A percentile compares a stretch with the other conserved stretches of the same genome.
Conservation (phyloP, 2,797 vertebrate species). For the Danio choprae region DNA sequence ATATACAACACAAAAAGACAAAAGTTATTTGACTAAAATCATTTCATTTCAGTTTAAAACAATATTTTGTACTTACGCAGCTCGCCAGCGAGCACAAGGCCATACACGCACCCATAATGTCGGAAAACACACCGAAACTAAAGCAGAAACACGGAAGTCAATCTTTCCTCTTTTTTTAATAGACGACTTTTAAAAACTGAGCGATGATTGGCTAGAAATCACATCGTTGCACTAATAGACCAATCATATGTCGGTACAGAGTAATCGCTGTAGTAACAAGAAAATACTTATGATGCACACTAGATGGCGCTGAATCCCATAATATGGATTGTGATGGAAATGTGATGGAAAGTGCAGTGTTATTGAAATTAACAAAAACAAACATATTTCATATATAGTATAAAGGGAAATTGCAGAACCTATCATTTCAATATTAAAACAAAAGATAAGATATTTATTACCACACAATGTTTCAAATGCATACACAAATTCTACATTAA, state of each 20-base stretch:
- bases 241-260: slow-evolving; percentile 28
- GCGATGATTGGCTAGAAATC: slow-evolving; percentile 48
- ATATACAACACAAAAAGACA: not conserved
- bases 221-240: slow-evolving; percentile 5
- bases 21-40: too few relatives aligned
- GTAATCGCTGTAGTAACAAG: not conserved
- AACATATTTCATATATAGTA: too few relatives aligned
- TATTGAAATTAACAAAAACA: not conserved
- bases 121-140: slow-evolving; percentile 16
- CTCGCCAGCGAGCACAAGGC: slow-evolving; percentile 86
- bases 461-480: too few relatives aligned
- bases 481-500: too few relatives aligned
- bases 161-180: not conserved
- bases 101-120: slow-evolving; percentile 88
- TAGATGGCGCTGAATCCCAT: slow-evolving; percentile 2
- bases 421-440: too few relatives aligned
- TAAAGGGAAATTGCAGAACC: not conserved
- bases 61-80: slow-evolving; percentile 83
- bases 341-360: not conserved
- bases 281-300: not conserved
- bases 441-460: too few relatives aligned
- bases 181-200: slow-evolving; percentile 1
- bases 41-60: not conserved
- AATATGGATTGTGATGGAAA: not conserved
- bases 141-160: slow-evolving; percentile 46